Evolutionary conservation across 2,797 vertebrate species (phyloP).

Genomic region (Eospalax fontanierii): DNA sequence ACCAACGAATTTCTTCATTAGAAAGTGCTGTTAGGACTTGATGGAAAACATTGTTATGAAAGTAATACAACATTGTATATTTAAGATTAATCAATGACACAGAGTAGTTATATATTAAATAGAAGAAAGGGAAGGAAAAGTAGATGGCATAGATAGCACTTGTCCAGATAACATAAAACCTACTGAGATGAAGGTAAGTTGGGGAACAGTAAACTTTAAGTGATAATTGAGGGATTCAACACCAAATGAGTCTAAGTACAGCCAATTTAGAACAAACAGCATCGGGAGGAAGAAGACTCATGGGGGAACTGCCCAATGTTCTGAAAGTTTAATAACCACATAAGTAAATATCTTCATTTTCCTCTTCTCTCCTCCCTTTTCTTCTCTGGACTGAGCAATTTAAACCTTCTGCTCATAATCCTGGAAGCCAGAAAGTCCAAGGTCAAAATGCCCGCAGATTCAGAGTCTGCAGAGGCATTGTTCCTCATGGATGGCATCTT

Average conservation of each 20-base stretch:
- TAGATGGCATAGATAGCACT: neutral
- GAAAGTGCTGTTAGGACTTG: neutral
- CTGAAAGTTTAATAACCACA: neutral
- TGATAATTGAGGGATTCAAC: neutral
- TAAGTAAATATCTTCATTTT: neutral
- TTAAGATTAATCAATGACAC: neutral
- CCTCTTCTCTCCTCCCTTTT: too few species aligned
- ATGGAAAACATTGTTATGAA: neutral
- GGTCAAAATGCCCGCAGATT: neutral
- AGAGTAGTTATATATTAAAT: neutral
- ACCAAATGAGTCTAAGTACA: neutral
- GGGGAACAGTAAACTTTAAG: neutral
- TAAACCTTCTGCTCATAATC: neutral
- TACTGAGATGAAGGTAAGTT: neutral
- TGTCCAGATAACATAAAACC: neutral
- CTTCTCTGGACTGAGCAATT: neutral
- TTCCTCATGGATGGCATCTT: neutral
- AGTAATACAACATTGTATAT: neutral
- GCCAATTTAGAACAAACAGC: neutral
- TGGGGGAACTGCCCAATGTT: neutral
- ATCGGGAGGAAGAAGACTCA: neutral
- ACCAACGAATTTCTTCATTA: neutral
- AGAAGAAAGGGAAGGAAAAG: neutral
- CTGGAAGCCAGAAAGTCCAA: neutral
- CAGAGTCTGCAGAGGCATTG: too few species aligned